A percentile compares a stretch with the other conserved stretches of the same genome.
These are phyloP conservation scores for Cinclus cinclus DNA, from an alignment of 2,113 vertebrate species.

Conservation along the genomic window DNA sequence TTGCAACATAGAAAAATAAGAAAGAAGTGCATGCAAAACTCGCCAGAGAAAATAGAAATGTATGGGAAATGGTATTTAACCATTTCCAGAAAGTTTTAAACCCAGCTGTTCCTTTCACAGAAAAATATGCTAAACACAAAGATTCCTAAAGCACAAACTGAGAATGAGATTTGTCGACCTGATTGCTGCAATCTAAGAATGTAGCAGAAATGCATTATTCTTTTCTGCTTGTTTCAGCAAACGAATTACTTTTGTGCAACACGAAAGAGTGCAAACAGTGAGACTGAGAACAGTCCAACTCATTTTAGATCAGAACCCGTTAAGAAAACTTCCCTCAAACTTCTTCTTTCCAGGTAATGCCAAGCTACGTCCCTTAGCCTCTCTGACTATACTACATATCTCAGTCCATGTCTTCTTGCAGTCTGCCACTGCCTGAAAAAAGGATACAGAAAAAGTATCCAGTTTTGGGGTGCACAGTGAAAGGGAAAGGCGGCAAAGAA, in stretches of 20 bases:
- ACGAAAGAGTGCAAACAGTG: neutral
- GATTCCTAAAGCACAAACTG: neutral
- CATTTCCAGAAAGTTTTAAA: neutral
- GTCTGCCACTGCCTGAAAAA: neutral
- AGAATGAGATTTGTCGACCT: neutral
- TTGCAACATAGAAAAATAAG: neutral
- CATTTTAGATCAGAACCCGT: neutral
- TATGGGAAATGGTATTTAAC: neutral
- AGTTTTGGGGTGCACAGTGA: neutral
- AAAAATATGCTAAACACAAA: neutral
- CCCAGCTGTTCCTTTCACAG: neutral
- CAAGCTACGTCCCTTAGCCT: neutral
- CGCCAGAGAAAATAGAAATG: neutral
- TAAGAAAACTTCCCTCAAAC: neutral
- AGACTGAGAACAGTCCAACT: neutral
- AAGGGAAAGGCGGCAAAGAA: neutral
- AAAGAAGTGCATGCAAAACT: neutral
- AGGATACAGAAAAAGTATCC: neutral
- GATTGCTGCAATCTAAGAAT: neutral
- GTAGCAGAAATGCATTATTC: neutral
- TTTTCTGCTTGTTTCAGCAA: neutral
- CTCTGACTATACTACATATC: neutral
- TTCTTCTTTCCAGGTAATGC: neutral
- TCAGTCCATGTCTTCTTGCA: neutral
- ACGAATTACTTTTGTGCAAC: neutral